phyloP scores from a whole-genome alignment of 2,888 invertebrate genomes.

The Drosophila helvetica region DNA sequence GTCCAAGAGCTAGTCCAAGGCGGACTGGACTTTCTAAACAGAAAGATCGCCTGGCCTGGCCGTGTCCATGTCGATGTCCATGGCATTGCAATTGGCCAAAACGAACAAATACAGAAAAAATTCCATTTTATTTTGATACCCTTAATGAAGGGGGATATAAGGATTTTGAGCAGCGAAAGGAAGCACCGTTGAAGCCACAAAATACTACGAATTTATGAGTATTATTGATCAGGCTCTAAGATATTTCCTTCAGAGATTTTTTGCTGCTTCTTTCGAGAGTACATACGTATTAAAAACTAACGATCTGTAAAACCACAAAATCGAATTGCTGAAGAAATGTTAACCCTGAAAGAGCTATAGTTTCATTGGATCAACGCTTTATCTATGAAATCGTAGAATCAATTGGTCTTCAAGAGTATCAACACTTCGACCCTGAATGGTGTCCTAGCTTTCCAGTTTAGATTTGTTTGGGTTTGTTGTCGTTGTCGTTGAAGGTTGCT shows the following conservation, averaged over 20 bases:
- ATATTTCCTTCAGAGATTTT: no score
- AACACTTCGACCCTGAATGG: neutral
- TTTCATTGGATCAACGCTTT: no score
- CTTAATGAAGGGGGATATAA: conserved; percentile 2
- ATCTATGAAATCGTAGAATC: no score
- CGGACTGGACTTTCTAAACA: conserved; percentile 35
- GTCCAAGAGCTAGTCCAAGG: conserved; percentile 23
- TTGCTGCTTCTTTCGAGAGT: no score
- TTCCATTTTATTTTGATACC: conserved; percentile 17
- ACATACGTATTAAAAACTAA: no score
- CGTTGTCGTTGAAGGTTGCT: conserved; percentile 7
- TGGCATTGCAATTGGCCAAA: conserved; percentile 48
- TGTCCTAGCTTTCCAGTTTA: conserved; percentile 19
- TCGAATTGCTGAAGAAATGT: no score
- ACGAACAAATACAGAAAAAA: conserved; percentile 26
- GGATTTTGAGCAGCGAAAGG: no score
- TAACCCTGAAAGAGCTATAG: no score
- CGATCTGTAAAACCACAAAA: no score
- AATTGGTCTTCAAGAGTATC: neutral
- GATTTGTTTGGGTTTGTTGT: conserved; percentile 46
- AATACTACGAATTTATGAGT: no score
- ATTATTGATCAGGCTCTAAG: no score
- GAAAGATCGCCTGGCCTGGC: conserved; percentile 12
- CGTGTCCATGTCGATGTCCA: conserved; percentile 34
- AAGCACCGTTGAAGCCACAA: neutral